phyloP scores from a whole-genome alignment of 2,797 vertebrate species.

The Gobio occitaniae region DNA sequence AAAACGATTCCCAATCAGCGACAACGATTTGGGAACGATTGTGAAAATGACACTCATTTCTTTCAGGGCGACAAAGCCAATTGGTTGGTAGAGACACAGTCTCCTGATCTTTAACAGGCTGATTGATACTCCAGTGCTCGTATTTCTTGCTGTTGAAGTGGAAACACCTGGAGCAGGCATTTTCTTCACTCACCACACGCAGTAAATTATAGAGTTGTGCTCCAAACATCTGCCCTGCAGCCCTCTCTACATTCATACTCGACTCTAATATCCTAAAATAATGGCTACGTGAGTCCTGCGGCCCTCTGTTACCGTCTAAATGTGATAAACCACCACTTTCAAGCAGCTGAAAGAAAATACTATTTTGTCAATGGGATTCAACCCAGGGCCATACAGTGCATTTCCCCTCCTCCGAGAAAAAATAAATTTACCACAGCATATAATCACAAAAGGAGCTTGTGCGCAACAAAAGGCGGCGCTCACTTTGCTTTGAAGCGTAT shows the following conservation, averaged over 20 bases:
- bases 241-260: slow-evolving; percentile 72
- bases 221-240: slow-evolving; percentile 70
- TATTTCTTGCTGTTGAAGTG: slow-evolving; percentile 76
- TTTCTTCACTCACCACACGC: slow-evolving; percentile 75
- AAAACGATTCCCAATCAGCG: slow-evolving; percentile 73
- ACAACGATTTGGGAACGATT: slow-evolving; percentile 72
- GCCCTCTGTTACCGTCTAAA: slow-evolving; percentile 71
- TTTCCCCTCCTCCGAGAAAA: slow-evolving; percentile 18
- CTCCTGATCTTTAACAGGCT: slow-evolving; percentile 68
- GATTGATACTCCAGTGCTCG: slow-evolving; percentile 76
- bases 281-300: slow-evolving; percentile 68
- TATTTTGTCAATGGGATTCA: slow-evolving; percentile 40
- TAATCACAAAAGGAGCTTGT: slow-evolving; percentile 42
- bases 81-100: slow-evolving; percentile 69
- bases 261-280: slow-evolving; percentile 73
- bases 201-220: slow-evolving; percentile 77
- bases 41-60: slow-evolving; percentile 68
- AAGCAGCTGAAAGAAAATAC: slow-evolving; percentile 59
- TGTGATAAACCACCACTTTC: slow-evolving; percentile 67
- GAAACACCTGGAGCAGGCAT: slow-evolving; percentile 79
- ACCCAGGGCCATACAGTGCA: slow-evolving; percentile 12
- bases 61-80: slow-evolving; percentile 76
- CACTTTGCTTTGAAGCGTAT: slow-evolving; percentile 32
- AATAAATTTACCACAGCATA: slow-evolving; percentile 32
- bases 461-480: slow-evolving; percentile 35